Conservation (phyloP, 2,888 invertebrate species). For the Drosophila mayaguana region DNA sequence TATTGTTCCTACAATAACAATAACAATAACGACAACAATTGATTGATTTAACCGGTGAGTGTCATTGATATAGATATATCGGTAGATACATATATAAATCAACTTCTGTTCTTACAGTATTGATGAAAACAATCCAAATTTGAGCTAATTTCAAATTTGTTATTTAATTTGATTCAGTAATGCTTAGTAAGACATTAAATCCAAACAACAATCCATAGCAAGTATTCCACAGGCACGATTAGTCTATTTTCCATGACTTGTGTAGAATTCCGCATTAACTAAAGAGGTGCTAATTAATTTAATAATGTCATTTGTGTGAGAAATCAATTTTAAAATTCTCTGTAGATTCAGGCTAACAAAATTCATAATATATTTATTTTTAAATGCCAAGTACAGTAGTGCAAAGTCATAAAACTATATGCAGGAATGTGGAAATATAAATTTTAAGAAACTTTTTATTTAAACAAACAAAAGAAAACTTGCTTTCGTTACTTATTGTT, state of each 20-base stretch:
- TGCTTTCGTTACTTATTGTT: not conserved
- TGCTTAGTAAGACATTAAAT: slow-evolving; percentile 35
- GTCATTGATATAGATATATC: slow-evolving; percentile 9
- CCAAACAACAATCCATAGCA: slow-evolving; percentile 13
- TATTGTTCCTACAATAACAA: slow-evolving; percentile 14
- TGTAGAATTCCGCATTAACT: slow-evolving; percentile 28
- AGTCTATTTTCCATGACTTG: slow-evolving; percentile 21
- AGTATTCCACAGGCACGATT: slow-evolving; percentile 41
- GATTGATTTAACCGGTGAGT: slow-evolving; percentile 60
- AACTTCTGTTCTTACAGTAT: slow-evolving; percentile 47
- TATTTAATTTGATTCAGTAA: slow-evolving; percentile 29
- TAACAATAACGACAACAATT: slow-evolving; percentile 32
- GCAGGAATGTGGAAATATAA: not conserved
- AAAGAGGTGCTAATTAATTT: slow-evolving; percentile 41
- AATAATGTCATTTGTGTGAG: slow-evolving; percentile 40
- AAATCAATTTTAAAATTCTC: slow-evolving; percentile 38
- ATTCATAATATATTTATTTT: slow-evolving; percentile 9
- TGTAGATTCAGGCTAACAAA: slow-evolving; percentile 3
- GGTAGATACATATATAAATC: slow-evolving; percentile 6
- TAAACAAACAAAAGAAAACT: not conserved
- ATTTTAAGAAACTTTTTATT: too few relatives aligned
- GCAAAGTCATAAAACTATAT: not conserved
- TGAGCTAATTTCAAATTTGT: slow-evolving; percentile 13
- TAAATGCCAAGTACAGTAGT: slow-evolving; percentile 12
- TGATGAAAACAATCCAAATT: slow-evolving; percentile 6